Base-by-base conservation (phyloP, 2,797 vertebrate genomes). In the Melanitta fusca region DNA sequence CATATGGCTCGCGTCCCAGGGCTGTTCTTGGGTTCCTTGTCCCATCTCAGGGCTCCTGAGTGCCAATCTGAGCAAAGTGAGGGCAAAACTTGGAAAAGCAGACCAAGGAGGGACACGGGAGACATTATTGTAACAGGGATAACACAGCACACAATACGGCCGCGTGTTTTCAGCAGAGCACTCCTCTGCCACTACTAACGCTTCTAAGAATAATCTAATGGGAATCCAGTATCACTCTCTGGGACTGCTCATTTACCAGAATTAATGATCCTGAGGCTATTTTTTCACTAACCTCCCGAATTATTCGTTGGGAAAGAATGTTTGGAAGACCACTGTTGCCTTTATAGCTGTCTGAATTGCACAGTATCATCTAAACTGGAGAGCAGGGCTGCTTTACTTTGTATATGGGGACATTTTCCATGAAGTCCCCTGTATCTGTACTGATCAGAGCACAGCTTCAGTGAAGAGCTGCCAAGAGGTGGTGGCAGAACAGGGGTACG, bases 1-100 rank as follows among this genome's bases (percentile, higher is more conserved):
- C 0, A 0, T 8, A 8, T 0, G 0, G 30, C 34, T 69, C 27
- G 18, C 0, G 1, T 36, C 19, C 45, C 3, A 1, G 34, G 14
- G 6, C 34, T 85, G 14, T 34, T 58, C 53, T 34, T 56, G 54
- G 30, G 11, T 21, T 68, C 49, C 28, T 8, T 13, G 34, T 24
- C 9, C 56, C 56, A 22, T 19, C 4, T 20, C 27, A 21, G 41
- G 6, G 18, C 28, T 60, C 38, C n/a, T 20, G 8, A 8, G 10
- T 65, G 39, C 27, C 49, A 45, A 14, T 64, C 12, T 64, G 27
- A 28, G 18, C 38, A 41, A 70, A 53, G 19, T 28, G 38, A 70
- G 49, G 25, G 36, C 49, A 53, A 17, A 53, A 53, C 36, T 53
- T 39, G 28, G 28, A 17, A 71, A 54, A 71, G 22, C 51, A 54